These are phyloP conservation scores for Forbesichthys agassizii DNA, from an alignment of 2,113 vertebrate genomes.

Conservation along the genomic window DNA sequence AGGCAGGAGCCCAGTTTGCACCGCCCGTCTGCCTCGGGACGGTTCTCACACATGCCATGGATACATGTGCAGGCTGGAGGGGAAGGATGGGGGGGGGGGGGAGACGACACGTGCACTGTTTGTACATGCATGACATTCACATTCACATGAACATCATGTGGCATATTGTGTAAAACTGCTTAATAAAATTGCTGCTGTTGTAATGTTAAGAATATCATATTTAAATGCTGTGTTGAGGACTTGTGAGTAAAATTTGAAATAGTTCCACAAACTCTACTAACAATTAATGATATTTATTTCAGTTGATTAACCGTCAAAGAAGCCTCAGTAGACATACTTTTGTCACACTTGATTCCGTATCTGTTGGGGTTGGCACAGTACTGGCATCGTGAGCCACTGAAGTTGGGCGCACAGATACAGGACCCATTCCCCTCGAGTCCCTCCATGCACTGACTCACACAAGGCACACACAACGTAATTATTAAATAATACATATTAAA, in stretches of 20 bases:
- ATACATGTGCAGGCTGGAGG: conserved; percentile 82
- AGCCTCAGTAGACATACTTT: conserved; percentile 69
- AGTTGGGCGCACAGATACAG: conserved; percentile 80
- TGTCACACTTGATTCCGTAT: conserved; percentile 83
- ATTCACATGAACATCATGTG: too few relatives aligned
- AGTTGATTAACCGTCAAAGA: neutral
- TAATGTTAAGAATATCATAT: too few relatives aligned
- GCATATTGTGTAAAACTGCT: too few relatives aligned
- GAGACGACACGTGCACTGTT: neutral
- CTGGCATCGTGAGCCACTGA: conserved; percentile 84
- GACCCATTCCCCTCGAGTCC: conserved; percentile 83
- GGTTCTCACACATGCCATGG: conserved; percentile 83
- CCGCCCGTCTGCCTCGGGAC: conserved; percentile 73
- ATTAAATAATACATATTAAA: neutral
- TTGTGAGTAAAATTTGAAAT: too few relatives aligned
- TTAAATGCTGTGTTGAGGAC: too few relatives aligned
- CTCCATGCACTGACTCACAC: conserved; percentile 77
- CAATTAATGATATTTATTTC: too few relatives aligned
- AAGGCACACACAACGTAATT: neutral
- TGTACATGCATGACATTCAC: neutral
- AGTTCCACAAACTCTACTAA: too few relatives aligned
- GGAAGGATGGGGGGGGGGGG: conserved; percentile 5
- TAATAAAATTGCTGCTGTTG: too few relatives aligned
- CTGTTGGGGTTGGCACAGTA: conserved; percentile 80
- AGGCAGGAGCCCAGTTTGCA: conserved; percentile 82